Base-by-base conservation (phyloP, 2,888 invertebrate genomes). In the Crematogaster levior region DNA sequence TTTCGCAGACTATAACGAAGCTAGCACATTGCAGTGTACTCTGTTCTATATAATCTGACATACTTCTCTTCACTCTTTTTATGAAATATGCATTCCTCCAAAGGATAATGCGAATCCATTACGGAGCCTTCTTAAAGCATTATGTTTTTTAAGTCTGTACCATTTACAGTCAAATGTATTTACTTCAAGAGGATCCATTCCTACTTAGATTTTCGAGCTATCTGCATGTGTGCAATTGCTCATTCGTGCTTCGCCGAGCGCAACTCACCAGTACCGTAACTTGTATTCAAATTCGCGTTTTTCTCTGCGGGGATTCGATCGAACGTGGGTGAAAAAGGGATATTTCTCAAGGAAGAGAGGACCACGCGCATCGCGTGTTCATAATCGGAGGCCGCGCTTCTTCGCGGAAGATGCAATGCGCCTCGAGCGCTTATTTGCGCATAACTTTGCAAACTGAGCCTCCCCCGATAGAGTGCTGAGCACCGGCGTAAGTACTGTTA, bases 331-430 rank as follows among this genome's bases (percentile, higher is more conserved):
- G 89, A 89, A 89, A 85, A 81, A 86, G 60, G 53, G 79, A 65
- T 85, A 81, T 85, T 84, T 84, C 83, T 65, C 84, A 84, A 56
- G 60, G 81, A 81, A 84, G 84, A 34, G n/a, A 77, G 84, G 77
- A 9, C 43, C 73, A 18, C 77, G 85, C 81, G 79, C 83, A 90
- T 92, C 90, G 93, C 93, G 92, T 93, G 93, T 88, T 86, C 88
- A 91, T 92, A 92, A 93, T 92, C 92, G 91, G 89, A 85, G 81
- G 63, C 85, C 87, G 91, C 86, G 88, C 90, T 92, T 84, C 51
- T 92, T 70, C 79, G 72, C 70, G 72, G 72, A 66, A 73, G 77
- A 83, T 92, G 88, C 80, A 82, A 82, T 85, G 83, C 81, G 88
- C 91, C 89, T 63, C 74, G 84, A 86, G 91, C 91, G 86, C 79